Evolutionary conservation across 2,888 invertebrate genomes (phyloP).

Genomic region (Cephus runcator): DNA sequence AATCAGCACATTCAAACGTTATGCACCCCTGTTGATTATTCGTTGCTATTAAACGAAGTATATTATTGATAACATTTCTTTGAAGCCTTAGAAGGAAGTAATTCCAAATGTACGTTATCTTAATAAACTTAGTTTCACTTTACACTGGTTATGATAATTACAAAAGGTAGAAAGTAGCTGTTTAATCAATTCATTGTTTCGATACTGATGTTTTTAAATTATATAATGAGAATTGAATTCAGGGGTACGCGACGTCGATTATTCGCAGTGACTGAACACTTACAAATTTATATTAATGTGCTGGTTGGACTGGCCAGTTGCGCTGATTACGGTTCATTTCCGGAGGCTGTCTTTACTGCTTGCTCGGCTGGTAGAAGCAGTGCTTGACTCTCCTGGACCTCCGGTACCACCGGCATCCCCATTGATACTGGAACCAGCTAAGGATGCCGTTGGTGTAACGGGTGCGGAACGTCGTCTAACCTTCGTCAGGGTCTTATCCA

Average conservation of each 20-base stretch:
- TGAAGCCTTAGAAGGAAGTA: neutral
- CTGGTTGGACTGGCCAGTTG: constrained; percentile 62
- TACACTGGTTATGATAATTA: neutral
- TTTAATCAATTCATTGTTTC: neutral
- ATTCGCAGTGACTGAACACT: constrained; percentile 35
- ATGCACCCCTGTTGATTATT: constrained; percentile 19
- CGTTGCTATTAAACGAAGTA: neutral
- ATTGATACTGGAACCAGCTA: constrained; percentile 59
- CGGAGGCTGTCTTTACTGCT: constrained; percentile 61
- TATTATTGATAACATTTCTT: neutral
- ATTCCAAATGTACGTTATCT: neutral
- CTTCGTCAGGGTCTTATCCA: constrained; percentile 71
- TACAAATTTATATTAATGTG: constrained; percentile 58
- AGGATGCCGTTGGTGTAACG: constrained; percentile 58
- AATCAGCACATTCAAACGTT: constrained; percentile 46
- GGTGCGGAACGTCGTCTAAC: constrained; percentile 58
- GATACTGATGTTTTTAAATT: neutral
- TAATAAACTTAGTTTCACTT: neutral
- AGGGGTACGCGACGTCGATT: constrained; percentile 12
- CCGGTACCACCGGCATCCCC: constrained; percentile 57
- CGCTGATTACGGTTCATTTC: constrained; percentile 64
- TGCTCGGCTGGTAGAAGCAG: constrained; percentile 60
- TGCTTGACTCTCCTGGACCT: constrained; percentile 59
- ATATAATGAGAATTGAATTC: neutral
- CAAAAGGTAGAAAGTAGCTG: neutral